Evolutionary conservation across 92 coral and sea anemone genomes (phyloP), one percentile per base, ranked within the genome.

Genomic region (Palythoa heliodiscus): DNA sequence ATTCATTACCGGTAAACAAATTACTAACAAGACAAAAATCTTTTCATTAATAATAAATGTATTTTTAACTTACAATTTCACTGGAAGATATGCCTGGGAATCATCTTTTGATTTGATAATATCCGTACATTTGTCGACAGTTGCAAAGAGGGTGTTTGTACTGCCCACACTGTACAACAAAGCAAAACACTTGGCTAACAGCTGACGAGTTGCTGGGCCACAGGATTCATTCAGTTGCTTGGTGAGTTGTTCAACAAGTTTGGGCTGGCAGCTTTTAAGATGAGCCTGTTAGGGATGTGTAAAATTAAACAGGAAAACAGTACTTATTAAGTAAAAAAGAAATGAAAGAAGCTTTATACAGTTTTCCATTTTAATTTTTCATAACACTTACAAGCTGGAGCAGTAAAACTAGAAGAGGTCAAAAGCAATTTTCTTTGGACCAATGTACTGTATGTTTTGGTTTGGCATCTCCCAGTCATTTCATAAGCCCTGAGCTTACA

Each of bases 131-230:
- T 87, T 90, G 84, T 91, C 93, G 70, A 96, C 98, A 37, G 98
- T 96, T 75, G 91, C 94, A 90, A 94, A 95, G 37, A 95, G 87
- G 48, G 97, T 90, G 76, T 87, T 89, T 20, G 98, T 93, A 73
- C 86, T 95, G 7, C 99, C 97, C 37, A 91, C 83, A 77, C 95
- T 92, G 90, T 94, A 96, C 71, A 96, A 84, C 52, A 88, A 71
- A 53, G 99, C 98, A 94, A 89, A 94, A 74, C 99, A 96, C 80
- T 87, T 93, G 37, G 97, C 98, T 47, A 96, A 87, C 50, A 96
- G 87, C 66, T 96, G 98, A 70, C 99, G 87, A 17, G 99, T 96
- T 7, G 99, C 95, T 19, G 99, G 99, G 71, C 99, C 99, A 87
- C 92, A 94, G 35, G 88, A 77, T 82, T 88, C 97, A 81, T 93